phyloP scores from a whole-genome alignment of 30 jellyfish, hydroid and myxozoan species.

The Turritopsis rubra region DNA sequence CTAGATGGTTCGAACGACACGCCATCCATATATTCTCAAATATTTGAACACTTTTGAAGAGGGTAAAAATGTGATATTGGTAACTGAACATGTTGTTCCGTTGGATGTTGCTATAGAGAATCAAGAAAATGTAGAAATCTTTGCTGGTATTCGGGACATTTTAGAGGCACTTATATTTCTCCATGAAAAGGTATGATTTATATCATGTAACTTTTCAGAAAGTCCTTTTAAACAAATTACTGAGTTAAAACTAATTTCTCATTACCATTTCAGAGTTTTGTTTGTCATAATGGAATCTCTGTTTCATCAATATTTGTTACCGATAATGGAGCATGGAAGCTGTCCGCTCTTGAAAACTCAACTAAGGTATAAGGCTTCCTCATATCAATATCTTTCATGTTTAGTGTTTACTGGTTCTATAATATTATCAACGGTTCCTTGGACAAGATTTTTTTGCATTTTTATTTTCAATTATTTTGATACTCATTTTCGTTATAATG shows the following conservation, averaged over 20 bases:
- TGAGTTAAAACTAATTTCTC: too few species aligned
- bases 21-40: conserved; percentile 81
- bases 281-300: conserved; percentile 52
- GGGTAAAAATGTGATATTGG: conserved; percentile 30
- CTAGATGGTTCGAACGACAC: conserved; percentile 36
- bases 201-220: too few species aligned
- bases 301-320: conserved; percentile 62
- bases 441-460: background rate
- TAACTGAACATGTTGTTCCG: conserved; percentile 75
- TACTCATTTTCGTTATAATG: background rate
- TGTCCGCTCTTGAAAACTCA: conserved; percentile 73
- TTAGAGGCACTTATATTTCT: conserved; percentile 70
- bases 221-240: too few species aligned
- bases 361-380: conserved; percentile 24
- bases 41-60: conserved; percentile 38
- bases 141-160: conserved; percentile 63
- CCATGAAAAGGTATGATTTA: conserved; percentile 53
- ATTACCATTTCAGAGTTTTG: conserved; percentile 48
- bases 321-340: conserved; percentile 70
- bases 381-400: too few species aligned
- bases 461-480: background rate
- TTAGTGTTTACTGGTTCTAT: too few species aligned
- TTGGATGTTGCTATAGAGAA: conserved; percentile 39
- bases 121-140: conserved; percentile 44
- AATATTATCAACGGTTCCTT: too few species aligned